Evolutionary conservation across 2,797 vertebrate species (phyloP), one percentile per base, ranked within the genome.

Genomic region (Betta splendens): DNA sequence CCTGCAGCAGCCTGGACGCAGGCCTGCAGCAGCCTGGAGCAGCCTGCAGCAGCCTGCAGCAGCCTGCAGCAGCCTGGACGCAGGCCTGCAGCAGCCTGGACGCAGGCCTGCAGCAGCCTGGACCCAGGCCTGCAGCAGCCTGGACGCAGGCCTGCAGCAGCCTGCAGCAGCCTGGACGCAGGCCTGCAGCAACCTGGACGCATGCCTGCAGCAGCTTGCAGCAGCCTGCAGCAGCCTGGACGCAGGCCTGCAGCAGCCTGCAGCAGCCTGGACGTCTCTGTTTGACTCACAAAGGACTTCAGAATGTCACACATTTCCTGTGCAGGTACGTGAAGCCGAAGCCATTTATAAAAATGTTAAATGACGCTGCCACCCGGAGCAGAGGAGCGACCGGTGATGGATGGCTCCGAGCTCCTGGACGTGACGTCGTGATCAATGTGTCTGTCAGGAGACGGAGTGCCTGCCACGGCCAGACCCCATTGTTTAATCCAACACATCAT

Each of bases 401-500:
- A 86, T 83, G 44, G 45, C 56, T 22, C 18, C 3, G 20, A 40
- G 47, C 44, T 70, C 69, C 59, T 64, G 57, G 48, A 76, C 26
- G 18, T 71, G 77, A 71, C 29, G 69, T 60, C 78, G 70, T 84
- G 83, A 86, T 85, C 68, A 67, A 83, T 86, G 79, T 28, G 47
- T 47, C 32, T 29, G 59, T 63, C 50, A 61, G 58, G 69, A 83
- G 74, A 83, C 56, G 64, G 62, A 83, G 67, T 51, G 49, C 40
- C 69, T 62, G 68, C 60, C 70, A 44, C 36, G 68, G 62, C 60
- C 65, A n/a, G 38, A 74, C 42, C 64, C 64, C 66, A 59, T 53
- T 48, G 73, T 74, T 78, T 85, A 83, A 85, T 81, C 68, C 69
- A 56, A 70, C 61, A 70, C 66, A 28, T 79, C 70, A 75, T 86